Evolutionary conservation across 2,888 invertebrate species (phyloP), one percentile per base, ranked within the genome.

Genomic region (Osmoderma eremita): DNA sequence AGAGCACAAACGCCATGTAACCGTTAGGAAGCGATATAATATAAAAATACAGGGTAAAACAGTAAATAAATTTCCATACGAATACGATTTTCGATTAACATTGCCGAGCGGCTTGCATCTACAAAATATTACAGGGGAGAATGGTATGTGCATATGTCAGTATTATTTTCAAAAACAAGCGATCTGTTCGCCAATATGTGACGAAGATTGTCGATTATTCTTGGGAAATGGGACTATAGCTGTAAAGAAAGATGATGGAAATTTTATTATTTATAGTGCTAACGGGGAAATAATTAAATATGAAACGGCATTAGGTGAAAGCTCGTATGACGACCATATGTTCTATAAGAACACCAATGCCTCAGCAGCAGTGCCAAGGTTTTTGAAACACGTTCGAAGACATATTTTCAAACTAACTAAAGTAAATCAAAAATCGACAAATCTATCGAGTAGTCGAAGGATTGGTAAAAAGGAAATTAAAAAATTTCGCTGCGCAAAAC

Each of bases 81-180:
- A 58, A 18, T 67, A 45, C 10, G 65, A 68, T n/a, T 36, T 68
- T 15, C 54, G 68, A 15, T 20, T 66, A 36, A 68, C 68, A 13
- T 49, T 68, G 13, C 65, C 65, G 12, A 66, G 53, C 18, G 68
- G 68, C 24, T 63, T 68, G 30, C 68, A 68, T 39, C 42, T 68
- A 30, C 62, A 61, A 22, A 66, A 65, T 39, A 36, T 66, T 15
- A 36, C 49, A n/a, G 58, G 51, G 2, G 18, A 51, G 3, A 53
- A 66, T n/a, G 41, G 45, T 15, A 45, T 22, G 12, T 63, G 48
- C 39, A 66, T 66, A 15, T 48, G 51, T 12, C 68, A 68, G 48
- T 53, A 45, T 22, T 68, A 66, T 20, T 42, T 65, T 12, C 48
- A 45, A 42, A 68, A 68, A 17, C 62, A 65, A 49, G 54, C 63